These are phyloP conservation scores for Circaetus gallicus DNA, from an alignment of 2,113 vertebrate species.

Conservation along the genomic window DNA sequence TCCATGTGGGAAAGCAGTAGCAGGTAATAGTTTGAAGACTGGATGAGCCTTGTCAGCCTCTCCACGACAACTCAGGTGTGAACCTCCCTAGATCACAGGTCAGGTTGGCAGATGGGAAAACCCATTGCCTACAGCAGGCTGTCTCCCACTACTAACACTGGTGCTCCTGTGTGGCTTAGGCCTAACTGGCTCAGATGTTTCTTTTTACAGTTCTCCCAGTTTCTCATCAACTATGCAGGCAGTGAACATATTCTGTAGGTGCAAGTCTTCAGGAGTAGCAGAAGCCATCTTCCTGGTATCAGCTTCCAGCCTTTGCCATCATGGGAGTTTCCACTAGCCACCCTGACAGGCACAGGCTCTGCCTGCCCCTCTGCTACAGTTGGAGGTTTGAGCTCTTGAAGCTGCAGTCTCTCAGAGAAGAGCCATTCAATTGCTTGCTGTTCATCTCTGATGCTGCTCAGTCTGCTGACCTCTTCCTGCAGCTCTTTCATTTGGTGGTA, in stretches of 20 bases:
- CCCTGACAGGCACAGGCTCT: neutral
- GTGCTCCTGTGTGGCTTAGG: neutral
- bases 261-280: neutral
- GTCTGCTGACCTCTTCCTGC: neutral
- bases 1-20: neutral
- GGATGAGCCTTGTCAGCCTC: neutral
- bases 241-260: neutral
- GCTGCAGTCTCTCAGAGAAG: neutral
- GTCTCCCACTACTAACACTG: neutral
- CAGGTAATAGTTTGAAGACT: neutral
- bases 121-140: neutral
- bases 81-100: neutral
- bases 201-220: neutral
- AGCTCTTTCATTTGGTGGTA: neutral
- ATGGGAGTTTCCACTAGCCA: neutral
- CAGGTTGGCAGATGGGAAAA: neutral
- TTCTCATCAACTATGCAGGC: neutral
- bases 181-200: neutral
- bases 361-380: accelerated
- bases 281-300: neutral
- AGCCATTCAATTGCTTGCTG: neutral
- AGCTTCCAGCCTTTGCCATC: neutral
- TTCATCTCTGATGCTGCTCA: neutral
- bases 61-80: neutral
- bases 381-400: neutral